These are phyloP conservation scores for Pentalonia nigronervosa DNA, from an alignment of 1,140 invertebrate species.

Conservation along the genomic window DNA sequence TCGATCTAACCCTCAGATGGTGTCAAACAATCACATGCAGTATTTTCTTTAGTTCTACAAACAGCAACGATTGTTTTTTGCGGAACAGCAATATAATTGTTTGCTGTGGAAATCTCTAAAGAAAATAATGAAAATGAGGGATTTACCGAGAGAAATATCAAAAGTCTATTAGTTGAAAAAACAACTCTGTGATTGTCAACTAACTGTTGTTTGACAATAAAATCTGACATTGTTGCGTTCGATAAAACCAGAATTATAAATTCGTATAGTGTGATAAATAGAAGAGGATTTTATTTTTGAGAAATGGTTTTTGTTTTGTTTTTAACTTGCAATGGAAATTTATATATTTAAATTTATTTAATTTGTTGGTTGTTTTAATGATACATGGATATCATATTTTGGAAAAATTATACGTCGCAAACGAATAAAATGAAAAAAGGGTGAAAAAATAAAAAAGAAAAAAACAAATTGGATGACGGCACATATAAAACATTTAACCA, in stretches of 20 bases:
- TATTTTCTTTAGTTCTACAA: neutral
- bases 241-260: neutral
- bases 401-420: neutral
- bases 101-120: neutral
- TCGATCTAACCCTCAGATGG: neutral
- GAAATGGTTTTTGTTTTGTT: neutral
- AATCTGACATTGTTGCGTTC: neutral
- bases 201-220: neutral
- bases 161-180: neutral
- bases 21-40: neutral
- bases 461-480: neutral
- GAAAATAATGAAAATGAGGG: neutral
- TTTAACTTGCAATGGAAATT: neutral
- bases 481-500: neutral
- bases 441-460: neutral
- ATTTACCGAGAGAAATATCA: neutral
- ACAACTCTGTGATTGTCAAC: neutral
- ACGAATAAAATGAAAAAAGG: neutral
- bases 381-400: neutral
- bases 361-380: neutral
- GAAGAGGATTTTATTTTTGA: neutral
- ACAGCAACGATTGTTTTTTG: neutral
- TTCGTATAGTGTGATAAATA: neutral
- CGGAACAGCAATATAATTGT: neutral
- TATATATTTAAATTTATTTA: neutral